Evolutionary conservation across 2,797 vertebrate species (phyloP).

Genomic region (Macroramphosus scolopax): DNA sequence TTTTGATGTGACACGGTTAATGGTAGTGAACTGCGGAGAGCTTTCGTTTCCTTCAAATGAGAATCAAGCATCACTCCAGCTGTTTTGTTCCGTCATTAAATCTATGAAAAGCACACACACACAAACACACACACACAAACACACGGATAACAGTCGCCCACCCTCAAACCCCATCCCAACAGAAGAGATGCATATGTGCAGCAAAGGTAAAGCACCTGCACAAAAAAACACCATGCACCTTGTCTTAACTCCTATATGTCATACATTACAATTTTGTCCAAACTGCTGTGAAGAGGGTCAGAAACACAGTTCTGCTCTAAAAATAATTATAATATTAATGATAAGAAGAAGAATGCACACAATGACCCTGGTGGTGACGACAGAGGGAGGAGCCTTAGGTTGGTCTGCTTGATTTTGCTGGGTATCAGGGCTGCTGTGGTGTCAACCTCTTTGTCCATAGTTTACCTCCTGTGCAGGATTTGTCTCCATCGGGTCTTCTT

Average conservation of each 20-base stretch:
- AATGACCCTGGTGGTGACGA: conserved; percentile 56
- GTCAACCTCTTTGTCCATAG: conserved; percentile 66
- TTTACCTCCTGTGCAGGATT: conserved; percentile 83
- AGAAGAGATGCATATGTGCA: conserved; percentile 64
- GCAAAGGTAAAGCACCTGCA: conserved; percentile 58
- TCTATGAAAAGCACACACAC: conserved; percentile 28
- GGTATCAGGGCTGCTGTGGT: conserved; percentile 8
- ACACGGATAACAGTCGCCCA: conserved; percentile 32
- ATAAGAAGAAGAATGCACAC: conserved; percentile 47
- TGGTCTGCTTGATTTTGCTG: conserved; percentile 37
- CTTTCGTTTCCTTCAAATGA: conserved; percentile 24
- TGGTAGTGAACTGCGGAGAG: conserved; percentile 9
- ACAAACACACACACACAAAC: conserved; percentile 12
- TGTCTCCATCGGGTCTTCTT: conserved; percentile 96
- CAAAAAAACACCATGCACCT: conserved; percentile 54
- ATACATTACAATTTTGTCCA: conserved; percentile 44
- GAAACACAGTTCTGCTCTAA: conserved; percentile 55
- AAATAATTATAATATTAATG: conserved; percentile 39
- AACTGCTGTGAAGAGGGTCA: conserved; percentile 45
- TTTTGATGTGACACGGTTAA: conserved; percentile 24
- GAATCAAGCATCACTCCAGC: conserved; percentile 33
- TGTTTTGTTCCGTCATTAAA: conserved; percentile 37
- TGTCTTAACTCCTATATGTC: conserved; percentile 51
- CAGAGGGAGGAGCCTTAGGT: conserved; percentile 38
- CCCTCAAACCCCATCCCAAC: conserved; percentile 21